phyloP scores from a whole-genome alignment of 2,113 vertebrate genomes.

The Bubo blakistoni region DNA sequence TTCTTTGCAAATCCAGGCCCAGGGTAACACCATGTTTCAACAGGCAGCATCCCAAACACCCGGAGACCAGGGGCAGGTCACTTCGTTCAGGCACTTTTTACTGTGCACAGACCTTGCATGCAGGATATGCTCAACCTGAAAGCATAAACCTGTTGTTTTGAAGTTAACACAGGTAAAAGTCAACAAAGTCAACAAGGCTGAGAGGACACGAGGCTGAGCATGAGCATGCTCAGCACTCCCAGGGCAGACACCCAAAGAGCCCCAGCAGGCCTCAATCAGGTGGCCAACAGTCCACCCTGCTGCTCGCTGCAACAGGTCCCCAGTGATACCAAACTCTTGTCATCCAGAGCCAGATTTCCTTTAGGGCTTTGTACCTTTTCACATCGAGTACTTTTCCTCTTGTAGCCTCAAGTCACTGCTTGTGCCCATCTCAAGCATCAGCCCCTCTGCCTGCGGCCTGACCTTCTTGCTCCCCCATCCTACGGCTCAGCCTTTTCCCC shows the following conservation, averaged over 20 bases:
- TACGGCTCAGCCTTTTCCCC: no score
- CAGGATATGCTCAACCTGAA: background rate
- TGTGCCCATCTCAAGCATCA: background rate
- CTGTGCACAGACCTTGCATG: background rate
- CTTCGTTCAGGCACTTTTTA: background rate
- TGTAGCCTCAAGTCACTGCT: background rate
- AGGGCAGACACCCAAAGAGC: background rate
- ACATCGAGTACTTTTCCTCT: background rate
- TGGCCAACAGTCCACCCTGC: background rate
- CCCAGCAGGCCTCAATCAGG: background rate
- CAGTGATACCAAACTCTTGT: background rate
- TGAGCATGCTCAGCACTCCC: accelerated
- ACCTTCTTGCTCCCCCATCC: background rate
- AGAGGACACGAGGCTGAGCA: background rate
- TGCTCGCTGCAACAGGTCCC: background rate
- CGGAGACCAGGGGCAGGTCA: accelerated
- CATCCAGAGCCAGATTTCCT: background rate
- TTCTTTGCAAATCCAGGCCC: background rate
- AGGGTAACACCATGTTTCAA: background rate
- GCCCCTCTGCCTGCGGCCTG: background rate
- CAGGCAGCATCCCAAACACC: background rate
- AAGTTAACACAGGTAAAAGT: background rate
- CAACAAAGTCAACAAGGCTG: background rate
- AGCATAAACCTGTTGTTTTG: background rate
- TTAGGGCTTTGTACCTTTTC: background rate